Conservation (phyloP, 2,797 vertebrate genomes). For the Rhinichthys osculus region DNA sequence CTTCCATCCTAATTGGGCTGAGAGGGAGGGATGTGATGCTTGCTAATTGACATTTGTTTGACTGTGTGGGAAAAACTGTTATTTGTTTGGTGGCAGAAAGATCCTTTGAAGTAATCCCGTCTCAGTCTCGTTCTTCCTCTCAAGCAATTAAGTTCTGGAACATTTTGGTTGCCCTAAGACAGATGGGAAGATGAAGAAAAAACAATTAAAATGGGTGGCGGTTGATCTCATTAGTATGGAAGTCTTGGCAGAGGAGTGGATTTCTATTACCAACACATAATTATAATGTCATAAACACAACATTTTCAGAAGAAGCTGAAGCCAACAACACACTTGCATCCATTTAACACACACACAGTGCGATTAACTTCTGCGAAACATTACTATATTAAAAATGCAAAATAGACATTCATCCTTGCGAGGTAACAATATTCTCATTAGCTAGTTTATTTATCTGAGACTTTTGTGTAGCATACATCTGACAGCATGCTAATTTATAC, state of each 20-base stretch:
- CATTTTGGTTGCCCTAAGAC: conserved; percentile 56
- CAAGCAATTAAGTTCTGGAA: conserved; percentile 64
- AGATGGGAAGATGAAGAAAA: conserved; percentile 52
- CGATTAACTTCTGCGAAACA: neutral
- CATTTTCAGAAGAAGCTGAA: conserved; percentile 23
- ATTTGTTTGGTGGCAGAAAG: conserved; percentile 45
- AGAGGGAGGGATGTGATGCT: conserved; percentile 26
- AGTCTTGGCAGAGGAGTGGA: conserved; percentile 55
- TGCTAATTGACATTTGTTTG: conserved; percentile 51
- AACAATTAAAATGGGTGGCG: conserved; percentile 68
- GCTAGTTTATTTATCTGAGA: conserved; percentile 13
- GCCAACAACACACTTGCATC: neutral
- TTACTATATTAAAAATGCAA: conserved; percentile 21
- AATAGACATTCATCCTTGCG: conserved; percentile 29
- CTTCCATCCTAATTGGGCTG: conserved; percentile 2
- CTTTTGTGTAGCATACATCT: conserved; percentile 22
- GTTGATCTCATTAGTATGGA: conserved; percentile 67
- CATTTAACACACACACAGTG: neutral
- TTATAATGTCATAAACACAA: conserved; percentile 43
- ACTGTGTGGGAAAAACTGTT: conserved; percentile 23
- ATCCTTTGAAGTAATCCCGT: conserved; percentile 32
- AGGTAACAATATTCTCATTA: conserved; percentile 18
- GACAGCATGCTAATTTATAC: conserved; percentile 25
- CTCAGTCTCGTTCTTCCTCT: conserved; percentile 33
- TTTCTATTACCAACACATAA: conserved; percentile 38